phyloP scores from a whole-genome alignment of 2,113 vertebrate genomes.

The Emydocephalus ijimae region DNA sequence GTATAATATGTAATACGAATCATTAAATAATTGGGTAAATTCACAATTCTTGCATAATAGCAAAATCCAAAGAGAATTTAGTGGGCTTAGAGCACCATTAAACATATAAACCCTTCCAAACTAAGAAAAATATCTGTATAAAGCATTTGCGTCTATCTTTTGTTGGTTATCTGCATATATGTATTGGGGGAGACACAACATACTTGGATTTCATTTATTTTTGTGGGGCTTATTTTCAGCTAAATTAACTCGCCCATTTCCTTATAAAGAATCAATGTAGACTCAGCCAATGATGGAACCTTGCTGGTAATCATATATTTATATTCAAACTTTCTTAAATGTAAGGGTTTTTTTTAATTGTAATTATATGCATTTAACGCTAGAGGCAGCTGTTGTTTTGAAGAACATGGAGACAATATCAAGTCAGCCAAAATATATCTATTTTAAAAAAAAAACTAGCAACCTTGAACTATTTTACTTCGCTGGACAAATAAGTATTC shows the following conservation, averaged over 20 bases:
- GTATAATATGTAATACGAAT: neutral
- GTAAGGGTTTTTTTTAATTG: neutral
- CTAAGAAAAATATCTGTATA: neutral
- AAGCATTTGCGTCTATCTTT: neutral
- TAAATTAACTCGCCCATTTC: neutral
- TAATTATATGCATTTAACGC: slow-evolving; percentile 19
- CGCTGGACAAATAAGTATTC: neutral
- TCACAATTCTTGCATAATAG: neutral
- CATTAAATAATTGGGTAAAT: neutral
- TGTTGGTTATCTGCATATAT: neutral
- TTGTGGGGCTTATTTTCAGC: neutral
- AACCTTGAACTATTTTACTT: neutral
- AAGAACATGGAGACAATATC: neutral
- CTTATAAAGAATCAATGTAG: neutral
- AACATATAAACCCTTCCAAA: neutral
- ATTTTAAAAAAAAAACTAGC: neutral
- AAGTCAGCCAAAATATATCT: neutral
- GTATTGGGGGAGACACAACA: neutral
- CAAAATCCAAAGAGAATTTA: neutral
- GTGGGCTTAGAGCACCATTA: neutral
- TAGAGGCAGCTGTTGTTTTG: slow-evolving; percentile 59
- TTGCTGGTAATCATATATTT: neutral
- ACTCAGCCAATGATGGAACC: neutral
- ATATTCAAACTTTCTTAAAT: neutral
- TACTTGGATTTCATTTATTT: neutral